These are phyloP conservation scores for Synchiropus splendidus DNA, from an alignment of 2,113 vertebrate genomes.

Conservation along the genomic window DNA sequence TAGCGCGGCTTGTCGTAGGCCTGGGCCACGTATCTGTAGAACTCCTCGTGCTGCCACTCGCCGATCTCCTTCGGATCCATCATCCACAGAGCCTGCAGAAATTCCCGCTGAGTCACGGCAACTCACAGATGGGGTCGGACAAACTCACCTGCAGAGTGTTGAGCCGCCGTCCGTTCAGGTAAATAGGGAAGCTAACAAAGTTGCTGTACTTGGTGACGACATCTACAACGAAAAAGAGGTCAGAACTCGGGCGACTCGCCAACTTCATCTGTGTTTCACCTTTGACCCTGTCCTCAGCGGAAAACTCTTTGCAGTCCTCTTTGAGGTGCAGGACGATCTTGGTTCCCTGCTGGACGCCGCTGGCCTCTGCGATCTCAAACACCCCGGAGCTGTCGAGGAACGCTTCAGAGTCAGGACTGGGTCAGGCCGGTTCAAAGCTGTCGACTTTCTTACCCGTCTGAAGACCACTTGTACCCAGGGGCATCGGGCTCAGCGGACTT, in stretches of 20 bases:
- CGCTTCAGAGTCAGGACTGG: too few relatives aligned
- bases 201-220: conserved; percentile 97
- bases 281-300: conserved; percentile 82
- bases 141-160: conserved; percentile 85
- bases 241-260: fast-evolving
- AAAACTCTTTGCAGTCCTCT: conserved; percentile 87
- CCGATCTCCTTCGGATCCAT: conserved; percentile 87
- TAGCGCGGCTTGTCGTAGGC: conserved; percentile 87
- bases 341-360: conserved; percentile 82
- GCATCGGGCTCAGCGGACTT: conserved; percentile 60
- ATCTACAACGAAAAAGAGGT: conserved; percentile 54
- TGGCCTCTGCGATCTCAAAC: conserved; percentile 87
- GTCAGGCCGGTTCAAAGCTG: too few relatives aligned
- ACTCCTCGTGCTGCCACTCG: conserved; percentile 89
- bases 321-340: conserved; percentile 92
- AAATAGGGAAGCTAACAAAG: conserved; percentile 92
- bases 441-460: conserved; percentile 77
- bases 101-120: too few relatives aligned
- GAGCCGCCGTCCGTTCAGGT: conserved; percentile 81
- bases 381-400: conserved; percentile 86
- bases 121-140: background rate
- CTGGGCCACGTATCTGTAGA: conserved; percentile 85
- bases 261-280: conserved; percentile 53
- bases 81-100: conserved; percentile 90
- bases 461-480: conserved; percentile 83